Evolutionary conservation across 2,888 invertebrate genomes (phyloP).

Genomic region (Heteropelma amictum): DNA sequence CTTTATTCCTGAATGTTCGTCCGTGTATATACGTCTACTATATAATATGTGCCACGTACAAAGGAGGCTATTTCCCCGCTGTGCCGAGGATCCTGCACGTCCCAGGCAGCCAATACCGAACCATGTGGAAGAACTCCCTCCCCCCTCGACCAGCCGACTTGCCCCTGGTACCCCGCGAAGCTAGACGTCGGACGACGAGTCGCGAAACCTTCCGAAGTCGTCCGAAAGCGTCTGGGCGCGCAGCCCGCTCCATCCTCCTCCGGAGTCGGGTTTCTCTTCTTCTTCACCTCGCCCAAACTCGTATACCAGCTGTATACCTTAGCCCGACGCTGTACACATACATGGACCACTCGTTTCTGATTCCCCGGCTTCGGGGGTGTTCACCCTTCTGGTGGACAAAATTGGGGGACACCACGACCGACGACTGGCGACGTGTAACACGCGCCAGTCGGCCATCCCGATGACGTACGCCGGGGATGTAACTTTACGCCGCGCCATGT

Average conservation of each 20-base stretch:
- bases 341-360: no score
- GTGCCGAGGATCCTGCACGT: conserved; percentile 61
- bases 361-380: no score
- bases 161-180: conserved; percentile 63
- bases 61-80: conserved; percentile 70
- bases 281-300: conserved; percentile 8
- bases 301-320: conserved; percentile 44
- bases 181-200: conserved; percentile 72
- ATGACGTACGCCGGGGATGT: no score
- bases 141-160: no score
- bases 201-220: conserved; percentile 71
- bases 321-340: no score
- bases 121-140: conserved; percentile 77
- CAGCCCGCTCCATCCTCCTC: conserved; percentile 44
- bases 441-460: no score
- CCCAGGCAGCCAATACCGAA: conserved; percentile 77
- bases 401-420: no score
- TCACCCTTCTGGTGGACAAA: no score
- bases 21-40: no score
- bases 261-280: conserved; percentile 39
- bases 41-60: no score
- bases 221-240: conserved; percentile 65
- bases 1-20: background rate
- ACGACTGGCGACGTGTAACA: no score
- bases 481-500: no score